Conservation (phyloP, 1,140 invertebrate species). For the Gryon sp. region DNA sequence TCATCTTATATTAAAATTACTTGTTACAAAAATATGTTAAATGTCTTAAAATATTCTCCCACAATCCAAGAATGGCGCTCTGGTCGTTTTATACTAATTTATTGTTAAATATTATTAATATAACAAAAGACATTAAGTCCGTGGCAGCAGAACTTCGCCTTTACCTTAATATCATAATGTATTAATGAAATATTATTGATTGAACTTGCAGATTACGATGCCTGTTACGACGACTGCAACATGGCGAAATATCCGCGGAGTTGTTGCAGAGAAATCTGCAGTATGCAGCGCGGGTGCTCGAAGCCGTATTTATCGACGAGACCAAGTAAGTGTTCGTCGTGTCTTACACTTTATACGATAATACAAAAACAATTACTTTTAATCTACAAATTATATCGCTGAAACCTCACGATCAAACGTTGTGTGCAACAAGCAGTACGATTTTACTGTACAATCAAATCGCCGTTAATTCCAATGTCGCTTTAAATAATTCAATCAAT, state of each 20-base stretch:
- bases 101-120: too few relatives aligned
- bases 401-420: conserved; percentile 19
- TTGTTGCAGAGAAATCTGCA: conserved; percentile 91
- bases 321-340: conserved; percentile 86
- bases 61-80: too few relatives aligned
- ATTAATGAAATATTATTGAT: conserved; percentile 36
- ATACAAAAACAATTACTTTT: conserved; percentile 32
- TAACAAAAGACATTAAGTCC: too few relatives aligned
- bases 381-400: conserved; percentile 19
- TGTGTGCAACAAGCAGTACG: not conserved
- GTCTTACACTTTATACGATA: conserved; percentile 12
- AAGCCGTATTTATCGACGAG: conserved; percentile 93
- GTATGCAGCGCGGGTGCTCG: conserved; percentile 91
- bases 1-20: too few relatives aligned
- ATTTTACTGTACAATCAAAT: not conserved
- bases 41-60: too few relatives aligned
- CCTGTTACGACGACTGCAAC: conserved; percentile 88
- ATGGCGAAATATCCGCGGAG: conserved; percentile 90
- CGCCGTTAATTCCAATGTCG: too few relatives aligned
- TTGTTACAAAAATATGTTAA: too few relatives aligned
- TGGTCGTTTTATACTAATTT: too few relatives aligned
- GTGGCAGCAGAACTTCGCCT: too few relatives aligned
- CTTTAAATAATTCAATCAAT: too few relatives aligned
- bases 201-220: conserved; percentile 87
- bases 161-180: too few relatives aligned